Percentiles rank a stretch among this genome's conserved stretches.
Evolutionary conservation across 2,797 vertebrate species (phyloP).

Genomic region (Ambastaia sidthimunki): DNA sequence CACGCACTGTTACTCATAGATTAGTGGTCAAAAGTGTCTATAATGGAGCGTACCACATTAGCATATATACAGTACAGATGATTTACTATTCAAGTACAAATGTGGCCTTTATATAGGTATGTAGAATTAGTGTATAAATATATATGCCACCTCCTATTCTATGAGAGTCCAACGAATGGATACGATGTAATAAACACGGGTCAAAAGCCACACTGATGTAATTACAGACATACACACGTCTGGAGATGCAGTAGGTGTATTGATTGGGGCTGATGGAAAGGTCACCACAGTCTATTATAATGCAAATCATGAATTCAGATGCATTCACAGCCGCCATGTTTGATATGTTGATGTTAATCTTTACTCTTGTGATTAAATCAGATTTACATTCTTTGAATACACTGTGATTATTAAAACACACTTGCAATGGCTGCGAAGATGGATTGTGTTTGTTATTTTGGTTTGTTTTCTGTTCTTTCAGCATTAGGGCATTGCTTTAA

Average conservation of each 20-base stretch:
- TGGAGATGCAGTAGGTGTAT: conserved; percentile 8
- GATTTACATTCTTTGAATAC: conserved; percentile 8
- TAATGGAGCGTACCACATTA: not conserved
- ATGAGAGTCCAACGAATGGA: not conserved
- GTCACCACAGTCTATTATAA: conserved; percentile 18
- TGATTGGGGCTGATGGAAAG: conserved; percentile 12
- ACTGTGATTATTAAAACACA: not conserved
- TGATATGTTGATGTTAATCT: not conserved
- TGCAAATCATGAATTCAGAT: conserved; percentile 10
- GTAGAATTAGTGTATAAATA: not conserved
- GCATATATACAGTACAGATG: conserved; percentile 36
- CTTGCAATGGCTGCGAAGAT: not conserved
- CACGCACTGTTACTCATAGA: not conserved
- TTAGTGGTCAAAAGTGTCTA: too few relatives aligned
- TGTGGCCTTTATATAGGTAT: not conserved
- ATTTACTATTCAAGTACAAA: conserved; percentile 15
- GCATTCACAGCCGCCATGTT: not conserved
- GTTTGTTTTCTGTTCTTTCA: not conserved
- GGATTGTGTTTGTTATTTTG: not conserved
- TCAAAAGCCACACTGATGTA: conserved; percentile 11
- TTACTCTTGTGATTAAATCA: not conserved
- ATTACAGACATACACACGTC: conserved; percentile 5
- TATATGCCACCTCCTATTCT: not conserved
- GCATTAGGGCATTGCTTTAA: too few relatives aligned
- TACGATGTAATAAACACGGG: conserved; percentile 9